Conservation (phyloP, 2,113 vertebrate species). For the Bufo bufo region DNA sequence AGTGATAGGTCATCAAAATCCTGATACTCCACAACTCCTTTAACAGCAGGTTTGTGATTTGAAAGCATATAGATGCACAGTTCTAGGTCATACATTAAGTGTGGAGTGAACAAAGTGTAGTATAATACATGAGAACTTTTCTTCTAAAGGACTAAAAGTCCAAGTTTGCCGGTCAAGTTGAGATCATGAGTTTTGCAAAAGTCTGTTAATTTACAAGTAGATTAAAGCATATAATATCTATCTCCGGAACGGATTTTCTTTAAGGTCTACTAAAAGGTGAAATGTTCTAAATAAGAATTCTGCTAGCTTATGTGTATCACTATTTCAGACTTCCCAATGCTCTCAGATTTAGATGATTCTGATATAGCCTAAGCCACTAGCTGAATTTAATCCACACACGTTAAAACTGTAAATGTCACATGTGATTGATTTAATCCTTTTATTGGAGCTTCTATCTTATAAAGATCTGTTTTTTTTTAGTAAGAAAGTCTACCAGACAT, state of each 20-base stretch:
- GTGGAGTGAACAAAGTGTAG: not conserved
- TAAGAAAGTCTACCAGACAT: not conserved
- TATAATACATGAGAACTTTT: not conserved
- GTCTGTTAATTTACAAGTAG: not conserved
- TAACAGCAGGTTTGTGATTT: too few relatives aligned
- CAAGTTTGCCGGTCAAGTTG: not conserved
- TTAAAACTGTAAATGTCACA: constrained; percentile 45
- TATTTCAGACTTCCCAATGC: constrained; percentile 23
- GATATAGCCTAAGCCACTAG: constrained; percentile 24
- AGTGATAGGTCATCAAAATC: too few relatives aligned
- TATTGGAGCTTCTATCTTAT: constrained; percentile 46
- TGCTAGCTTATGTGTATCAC: constrained; percentile 32
- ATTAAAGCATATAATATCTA: not conserved
- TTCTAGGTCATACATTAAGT: too few relatives aligned
- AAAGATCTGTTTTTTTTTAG: constrained; percentile 13
- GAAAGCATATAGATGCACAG: too few relatives aligned
- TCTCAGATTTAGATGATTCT: constrained; percentile 35
- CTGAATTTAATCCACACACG: constrained; percentile 31
- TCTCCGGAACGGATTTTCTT: not conserved
- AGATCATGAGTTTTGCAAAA: not conserved
- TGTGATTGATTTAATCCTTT: constrained; percentile 39
- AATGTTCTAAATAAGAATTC: constrained; percentile 18
- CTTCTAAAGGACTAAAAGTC: not conserved
- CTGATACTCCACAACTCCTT: too few relatives aligned
- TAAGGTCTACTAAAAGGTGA: constrained; percentile 10